Conservation (phyloP, 92 coral and sea anemone species). For the Palythoa caribaeorum region DNA sequence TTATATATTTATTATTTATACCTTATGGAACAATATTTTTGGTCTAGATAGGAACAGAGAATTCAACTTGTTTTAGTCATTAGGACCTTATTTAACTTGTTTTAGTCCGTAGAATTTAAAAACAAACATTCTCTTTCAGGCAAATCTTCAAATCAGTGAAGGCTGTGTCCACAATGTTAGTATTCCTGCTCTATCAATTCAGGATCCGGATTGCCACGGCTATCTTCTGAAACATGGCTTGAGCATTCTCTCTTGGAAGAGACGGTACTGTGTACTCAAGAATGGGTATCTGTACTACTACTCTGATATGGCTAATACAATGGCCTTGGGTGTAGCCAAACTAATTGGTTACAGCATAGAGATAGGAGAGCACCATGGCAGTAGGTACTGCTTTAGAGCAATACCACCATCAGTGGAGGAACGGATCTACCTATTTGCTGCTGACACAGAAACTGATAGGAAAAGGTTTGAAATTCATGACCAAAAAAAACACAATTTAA, state of each 20-base stretch:
- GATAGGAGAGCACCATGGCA: slow-evolving; percentile 72
- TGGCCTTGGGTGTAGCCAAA: slow-evolving; percentile 94
- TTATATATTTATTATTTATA: too few species aligned
- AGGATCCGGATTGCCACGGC: slow-evolving; percentile 99
- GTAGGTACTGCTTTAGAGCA: slow-evolving; percentile 77
- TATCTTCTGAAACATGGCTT: slow-evolving; percentile 90
- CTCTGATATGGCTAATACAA: slow-evolving; percentile 94
- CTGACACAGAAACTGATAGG: slow-evolving; percentile 93
- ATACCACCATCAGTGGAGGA: slow-evolving; percentile 69
- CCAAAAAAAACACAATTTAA: too few species aligned
- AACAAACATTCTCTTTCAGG: slow-evolving; percentile 38
- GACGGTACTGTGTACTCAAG: slow-evolving; percentile 96
- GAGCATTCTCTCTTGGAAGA: slow-evolving; percentile 80
- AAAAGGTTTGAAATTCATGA: slow-evolving; percentile 64
- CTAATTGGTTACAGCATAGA: slow-evolving; percentile 78
- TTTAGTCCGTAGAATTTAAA: background rate
- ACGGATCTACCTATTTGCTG: slow-evolving; percentile 81
- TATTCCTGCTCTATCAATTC: slow-evolving; percentile 96
- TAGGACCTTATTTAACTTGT: too few species aligned
- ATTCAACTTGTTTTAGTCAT: too few species aligned
- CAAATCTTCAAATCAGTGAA: slow-evolving; percentile 79
- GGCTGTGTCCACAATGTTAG: slow-evolving; percentile 97
- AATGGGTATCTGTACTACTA: slow-evolving; percentile 96
- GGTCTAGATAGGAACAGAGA: too few species aligned
- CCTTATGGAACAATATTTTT: too few species aligned